Evolutionary conservation across 2,113 vertebrate genomes (phyloP).

Genomic region (Tragelaphus scriptus): DNA sequence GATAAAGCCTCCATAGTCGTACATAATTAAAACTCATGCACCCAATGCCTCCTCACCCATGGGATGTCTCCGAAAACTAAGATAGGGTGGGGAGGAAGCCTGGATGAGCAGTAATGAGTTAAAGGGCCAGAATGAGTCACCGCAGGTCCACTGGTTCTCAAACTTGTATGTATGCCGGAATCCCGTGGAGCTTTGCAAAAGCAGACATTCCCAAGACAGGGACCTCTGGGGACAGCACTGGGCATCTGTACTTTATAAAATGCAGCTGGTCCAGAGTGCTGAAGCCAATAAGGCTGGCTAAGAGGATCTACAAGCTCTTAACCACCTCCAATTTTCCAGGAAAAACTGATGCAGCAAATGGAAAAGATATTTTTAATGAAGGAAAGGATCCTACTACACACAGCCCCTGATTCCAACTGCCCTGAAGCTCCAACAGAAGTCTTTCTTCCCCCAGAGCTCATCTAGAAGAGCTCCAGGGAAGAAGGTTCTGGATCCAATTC

Average conservation of each 20-base stretch:
- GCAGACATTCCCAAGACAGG: neutral
- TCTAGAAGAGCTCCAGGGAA: neutral
- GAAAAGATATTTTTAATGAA: neutral
- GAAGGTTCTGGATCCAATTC: neutral
- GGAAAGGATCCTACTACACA: neutral
- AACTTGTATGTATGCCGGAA: neutral
- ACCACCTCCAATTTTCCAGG: neutral
- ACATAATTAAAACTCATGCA: constrained; percentile 36
- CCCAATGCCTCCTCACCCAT: neutral
- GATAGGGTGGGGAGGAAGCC: too few relatives aligned
- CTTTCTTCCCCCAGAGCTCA: neutral
- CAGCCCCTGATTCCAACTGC: neutral
- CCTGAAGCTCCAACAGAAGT: neutral
- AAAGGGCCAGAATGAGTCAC: neutral
- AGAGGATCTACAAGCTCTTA: neutral
- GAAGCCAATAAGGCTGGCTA: neutral
- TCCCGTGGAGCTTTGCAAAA: neutral
- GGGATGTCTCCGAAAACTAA: neutral
- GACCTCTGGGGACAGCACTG: neutral
- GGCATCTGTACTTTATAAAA: neutral
- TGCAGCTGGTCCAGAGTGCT: neutral
- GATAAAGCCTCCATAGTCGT: neutral
- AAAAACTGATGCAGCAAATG: neutral
- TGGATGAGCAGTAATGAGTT: neutral
- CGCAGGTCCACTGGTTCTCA: neutral